Evolutionary conservation across 2,113 vertebrate genomes (phyloP).

Genomic region (Irena cyanogastra): DNA sequence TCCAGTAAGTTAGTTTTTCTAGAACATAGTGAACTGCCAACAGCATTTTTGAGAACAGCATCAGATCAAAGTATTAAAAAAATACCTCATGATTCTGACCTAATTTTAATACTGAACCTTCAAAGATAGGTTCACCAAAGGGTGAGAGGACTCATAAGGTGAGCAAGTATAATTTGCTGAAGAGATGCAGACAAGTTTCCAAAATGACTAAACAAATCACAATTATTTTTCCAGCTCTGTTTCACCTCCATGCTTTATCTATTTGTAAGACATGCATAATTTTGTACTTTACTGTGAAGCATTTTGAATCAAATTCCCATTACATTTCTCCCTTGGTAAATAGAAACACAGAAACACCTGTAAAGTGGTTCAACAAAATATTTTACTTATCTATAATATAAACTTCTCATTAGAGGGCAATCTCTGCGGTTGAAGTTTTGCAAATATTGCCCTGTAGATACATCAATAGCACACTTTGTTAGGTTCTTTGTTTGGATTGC

Average conservation of each 20-base stretch:
- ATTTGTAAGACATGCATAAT: neutral
- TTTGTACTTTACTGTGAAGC: neutral
- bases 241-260: neutral
- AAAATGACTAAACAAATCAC: conserved; percentile 42
- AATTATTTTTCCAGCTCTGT: neutral
- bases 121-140: conserved; percentile 46
- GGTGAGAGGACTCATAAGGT: conserved; percentile 10
- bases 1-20: conserved; percentile 40
- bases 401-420: neutral
- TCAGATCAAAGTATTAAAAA: conserved; percentile 31
- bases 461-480: neutral
- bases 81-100: conserved; percentile 23
- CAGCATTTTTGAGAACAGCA: conserved; percentile 47
- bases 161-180: conserved; percentile 37
- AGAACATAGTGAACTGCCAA: neutral
- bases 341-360: neutral
- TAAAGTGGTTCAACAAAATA: neutral
- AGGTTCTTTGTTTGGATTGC: neutral
- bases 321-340: conserved; percentile 17
- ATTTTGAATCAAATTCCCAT: conserved; percentile 10
- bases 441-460: neutral
- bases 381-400: neutral
- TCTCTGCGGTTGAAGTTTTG: neutral
- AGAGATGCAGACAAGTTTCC: conserved; percentile 25
- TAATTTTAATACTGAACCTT: conserved; percentile 48